A percentile compares a stretch with the other conserved stretches of the same genome.
Evolutionary conservation across 2,888 invertebrate species (phyloP).

Genomic region (Lepidocyrtoides sp.): DNA sequence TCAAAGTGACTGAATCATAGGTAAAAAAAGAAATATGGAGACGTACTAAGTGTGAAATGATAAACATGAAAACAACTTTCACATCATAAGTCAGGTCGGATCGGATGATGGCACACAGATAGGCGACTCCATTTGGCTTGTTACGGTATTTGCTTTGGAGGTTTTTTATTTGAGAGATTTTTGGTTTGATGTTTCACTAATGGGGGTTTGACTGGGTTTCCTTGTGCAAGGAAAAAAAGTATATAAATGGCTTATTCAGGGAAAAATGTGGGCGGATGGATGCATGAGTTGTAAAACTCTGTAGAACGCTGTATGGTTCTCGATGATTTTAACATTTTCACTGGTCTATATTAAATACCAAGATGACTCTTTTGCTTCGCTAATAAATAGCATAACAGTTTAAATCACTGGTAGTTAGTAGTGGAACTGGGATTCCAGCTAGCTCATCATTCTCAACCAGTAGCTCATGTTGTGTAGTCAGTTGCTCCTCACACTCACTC

Average conservation of each 20-base stretch:
- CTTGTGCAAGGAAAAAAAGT: slow-evolving; percentile 51
- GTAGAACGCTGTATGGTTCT: slow-evolving; percentile 19
- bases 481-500: slow-evolving; percentile 21
- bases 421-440: slow-evolving; percentile 80
- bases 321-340: slow-evolving; percentile 57
- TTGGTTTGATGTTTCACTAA: slow-evolving; percentile 65
- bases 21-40: slow-evolving; percentile 56
- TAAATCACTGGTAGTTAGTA: slow-evolving; percentile 81
- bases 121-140: slow-evolving; percentile 50
- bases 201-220: slow-evolving; percentile 57
- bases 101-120: slow-evolving; percentile 64
- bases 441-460: slow-evolving; percentile 59
- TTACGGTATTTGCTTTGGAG: slow-evolving; percentile 46
- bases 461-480: slow-evolving; percentile 62
- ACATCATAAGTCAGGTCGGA: slow-evolving; percentile 35
- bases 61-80: slow-evolving; percentile 60
- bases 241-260: slow-evolving; percentile 45
- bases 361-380: slow-evolving; percentile 45
- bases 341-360: slow-evolving; percentile 46
- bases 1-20: slow-evolving; percentile 26
- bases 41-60: slow-evolving; percentile 47
- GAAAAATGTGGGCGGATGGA: slow-evolving; percentile 75
- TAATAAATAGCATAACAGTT: slow-evolving; percentile 81
- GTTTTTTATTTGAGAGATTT: slow-evolving; percentile 47
- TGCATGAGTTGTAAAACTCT: slow-evolving; percentile 53